Conservation (phyloP, 2,113 vertebrate species). For the Condylura cristata region DNA sequence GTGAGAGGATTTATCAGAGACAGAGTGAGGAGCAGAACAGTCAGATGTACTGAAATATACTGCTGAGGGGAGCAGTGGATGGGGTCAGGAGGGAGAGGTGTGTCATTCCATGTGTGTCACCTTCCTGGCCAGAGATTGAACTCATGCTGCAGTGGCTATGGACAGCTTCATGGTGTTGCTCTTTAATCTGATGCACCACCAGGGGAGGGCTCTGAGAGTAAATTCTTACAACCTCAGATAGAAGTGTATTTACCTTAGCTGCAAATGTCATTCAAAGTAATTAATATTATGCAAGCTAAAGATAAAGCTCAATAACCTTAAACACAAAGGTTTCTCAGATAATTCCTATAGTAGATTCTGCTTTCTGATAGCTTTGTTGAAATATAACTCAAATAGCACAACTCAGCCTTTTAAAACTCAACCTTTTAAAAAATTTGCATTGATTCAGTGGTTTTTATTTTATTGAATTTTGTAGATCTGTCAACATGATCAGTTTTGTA, state of each 20-base stretch:
- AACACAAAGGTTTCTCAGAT: background rate
- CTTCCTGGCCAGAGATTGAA: too few species aligned
- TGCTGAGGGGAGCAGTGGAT: too few species aligned
- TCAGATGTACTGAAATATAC: too few species aligned
- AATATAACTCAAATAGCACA: background rate
- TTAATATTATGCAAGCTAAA: background rate
- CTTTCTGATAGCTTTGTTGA: conserved; percentile 23
- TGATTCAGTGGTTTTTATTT: background rate
- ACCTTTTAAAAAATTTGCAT: too few species aligned
- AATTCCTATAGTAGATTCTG: background rate
- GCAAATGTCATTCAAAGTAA: background rate
- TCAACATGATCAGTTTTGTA: background rate
- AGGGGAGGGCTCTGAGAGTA: too few species aligned
- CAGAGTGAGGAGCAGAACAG: too few species aligned
- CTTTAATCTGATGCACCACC: too few species aligned
- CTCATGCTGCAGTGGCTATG: too few species aligned
- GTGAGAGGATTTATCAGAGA: too few species aligned
- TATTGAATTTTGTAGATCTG: background rate
- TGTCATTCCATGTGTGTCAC: too few species aligned
- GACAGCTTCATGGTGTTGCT: too few species aligned
- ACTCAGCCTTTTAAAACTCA: background rate
- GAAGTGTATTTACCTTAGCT: background rate
- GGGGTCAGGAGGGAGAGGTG: too few species aligned
- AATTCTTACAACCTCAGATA: background rate
- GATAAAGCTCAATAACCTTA: background rate